Evolutionary conservation across 2,888 invertebrate genomes (phyloP).

Genomic region (Limnephilus lunatus): DNA sequence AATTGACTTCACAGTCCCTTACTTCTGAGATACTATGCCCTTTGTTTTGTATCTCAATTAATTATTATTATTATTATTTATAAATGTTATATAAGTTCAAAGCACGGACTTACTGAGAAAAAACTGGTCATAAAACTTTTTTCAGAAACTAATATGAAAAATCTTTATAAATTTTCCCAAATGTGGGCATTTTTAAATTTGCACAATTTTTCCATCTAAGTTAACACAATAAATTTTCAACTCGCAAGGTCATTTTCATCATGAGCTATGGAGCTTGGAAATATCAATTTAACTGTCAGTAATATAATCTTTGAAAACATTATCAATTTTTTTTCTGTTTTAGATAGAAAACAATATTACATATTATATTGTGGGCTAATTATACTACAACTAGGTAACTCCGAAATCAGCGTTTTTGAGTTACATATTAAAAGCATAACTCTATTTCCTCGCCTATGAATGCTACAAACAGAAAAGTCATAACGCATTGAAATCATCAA

Average conservation of each 20-base stretch:
- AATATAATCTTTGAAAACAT: background rate
- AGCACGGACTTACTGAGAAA: background rate
- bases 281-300: background rate
- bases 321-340: too few relatives aligned
- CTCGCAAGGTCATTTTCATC: background rate
- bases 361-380: too few relatives aligned
- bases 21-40: background rate
- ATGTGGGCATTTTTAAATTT: background rate
- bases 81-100: background rate
- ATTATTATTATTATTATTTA: background rate
- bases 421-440: too few relatives aligned
- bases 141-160: background rate
- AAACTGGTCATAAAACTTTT: background rate
- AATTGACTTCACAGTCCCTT: constrained; percentile 14
- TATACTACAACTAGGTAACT: too few relatives aligned
- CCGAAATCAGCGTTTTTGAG: too few relatives aligned
- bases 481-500: too few relatives aligned
- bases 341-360: too few relatives aligned
- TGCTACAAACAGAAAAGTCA: too few relatives aligned
- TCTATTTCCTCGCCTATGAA: too few relatives aligned
- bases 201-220: background rate
- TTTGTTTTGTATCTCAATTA: background rate
- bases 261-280: background rate
- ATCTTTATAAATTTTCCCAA: background rate
- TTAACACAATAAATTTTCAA: background rate